Evolutionary conservation across 2,888 invertebrate genomes (phyloP).

Genomic region (Callosobruchus maculatus): DNA sequence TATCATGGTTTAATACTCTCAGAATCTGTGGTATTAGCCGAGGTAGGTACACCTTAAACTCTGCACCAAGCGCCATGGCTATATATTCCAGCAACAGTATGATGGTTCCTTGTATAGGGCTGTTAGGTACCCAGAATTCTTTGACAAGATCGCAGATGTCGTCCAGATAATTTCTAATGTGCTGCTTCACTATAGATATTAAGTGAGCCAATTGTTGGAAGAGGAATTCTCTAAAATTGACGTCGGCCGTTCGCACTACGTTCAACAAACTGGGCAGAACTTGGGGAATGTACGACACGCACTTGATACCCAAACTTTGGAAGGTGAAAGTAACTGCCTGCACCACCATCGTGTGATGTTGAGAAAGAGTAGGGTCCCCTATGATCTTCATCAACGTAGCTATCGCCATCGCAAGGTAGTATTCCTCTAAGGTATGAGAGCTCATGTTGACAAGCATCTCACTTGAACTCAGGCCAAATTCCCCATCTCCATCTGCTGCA

Average conservation of each 20-base stretch:
- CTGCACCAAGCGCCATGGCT: constrained; percentile 90
- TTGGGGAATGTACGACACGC: constrained; percentile 88
- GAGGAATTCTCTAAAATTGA: constrained; percentile 85
- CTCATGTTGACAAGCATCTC: constrained; percentile 96
- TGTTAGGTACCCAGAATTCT: constrained; percentile 89
- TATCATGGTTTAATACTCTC: constrained; percentile 87
- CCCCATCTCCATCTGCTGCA: constrained; percentile 69
- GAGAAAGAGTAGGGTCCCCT: constrained; percentile 84
- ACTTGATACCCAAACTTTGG: constrained; percentile 91
- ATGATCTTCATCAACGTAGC: constrained; percentile 94
- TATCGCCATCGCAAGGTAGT: constrained; percentile 96
- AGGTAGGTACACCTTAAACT: constrained; percentile 93
- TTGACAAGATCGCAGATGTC: constrained; percentile 91
- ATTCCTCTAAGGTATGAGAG: constrained; percentile 83
- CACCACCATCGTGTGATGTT: constrained; percentile 94
- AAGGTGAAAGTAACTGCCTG: constrained; percentile 97
- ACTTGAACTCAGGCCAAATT: constrained; percentile 76
- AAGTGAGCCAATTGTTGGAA: constrained; percentile 92
- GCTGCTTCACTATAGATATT: constrained; percentile 93
- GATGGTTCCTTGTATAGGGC: constrained; percentile 77
- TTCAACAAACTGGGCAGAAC: constrained; percentile 82
- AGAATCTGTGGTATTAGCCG: constrained; percentile 89
- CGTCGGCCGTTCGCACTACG: constrained; percentile 86
- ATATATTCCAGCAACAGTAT: constrained; percentile 91
- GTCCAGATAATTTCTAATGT: constrained; percentile 92